These are phyloP conservation scores for Drosophila malerkotliana DNA, from an alignment of 1,140 invertebrate genomes.

Conservation along the genomic window DNA sequence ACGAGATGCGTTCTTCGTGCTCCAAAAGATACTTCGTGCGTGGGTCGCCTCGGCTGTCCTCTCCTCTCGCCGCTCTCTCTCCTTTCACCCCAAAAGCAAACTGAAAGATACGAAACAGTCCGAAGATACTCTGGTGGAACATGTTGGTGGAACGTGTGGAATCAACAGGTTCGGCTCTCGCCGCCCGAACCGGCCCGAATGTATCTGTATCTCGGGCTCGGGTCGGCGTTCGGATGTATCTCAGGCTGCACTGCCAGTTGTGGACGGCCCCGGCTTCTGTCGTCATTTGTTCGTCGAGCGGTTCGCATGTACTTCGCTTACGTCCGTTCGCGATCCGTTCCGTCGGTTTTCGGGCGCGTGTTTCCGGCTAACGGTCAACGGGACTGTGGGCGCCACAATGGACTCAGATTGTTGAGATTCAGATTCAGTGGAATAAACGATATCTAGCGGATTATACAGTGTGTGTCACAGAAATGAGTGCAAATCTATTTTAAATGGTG, in stretches of 20 bases:
- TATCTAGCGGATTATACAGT: neutral
- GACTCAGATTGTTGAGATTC: neutral
- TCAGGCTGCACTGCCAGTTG: neutral
- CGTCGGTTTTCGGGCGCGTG: constrained; percentile 18
- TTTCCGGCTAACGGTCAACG: neutral
- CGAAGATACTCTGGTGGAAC: neutral
- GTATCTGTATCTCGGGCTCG: neutral
- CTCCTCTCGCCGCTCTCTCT: neutral
- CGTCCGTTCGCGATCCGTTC: constrained; percentile 15
- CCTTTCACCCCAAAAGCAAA: neutral
- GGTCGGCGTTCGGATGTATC: neutral
- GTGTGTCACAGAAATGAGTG: constrained; percentile 47
- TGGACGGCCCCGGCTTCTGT: neutral
- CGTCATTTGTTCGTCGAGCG: constrained; percentile 40
- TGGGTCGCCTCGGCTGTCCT: neutral
- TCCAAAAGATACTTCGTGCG: neutral
- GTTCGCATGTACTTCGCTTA: constrained; percentile 37
- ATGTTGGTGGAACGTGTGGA: neutral
- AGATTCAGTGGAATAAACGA: neutral
- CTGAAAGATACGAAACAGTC: neutral
- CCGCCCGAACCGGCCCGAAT: neutral
- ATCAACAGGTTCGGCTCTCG: neutral
- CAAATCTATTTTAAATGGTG: constrained; percentile 53
- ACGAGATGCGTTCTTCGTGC: neutral
- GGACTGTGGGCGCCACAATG: constrained; percentile 3